Evolutionary conservation across 2,113 vertebrate genomes (phyloP), one percentile per base, ranked within the genome.

Genomic region (Chloebia gouldiae): DNA sequence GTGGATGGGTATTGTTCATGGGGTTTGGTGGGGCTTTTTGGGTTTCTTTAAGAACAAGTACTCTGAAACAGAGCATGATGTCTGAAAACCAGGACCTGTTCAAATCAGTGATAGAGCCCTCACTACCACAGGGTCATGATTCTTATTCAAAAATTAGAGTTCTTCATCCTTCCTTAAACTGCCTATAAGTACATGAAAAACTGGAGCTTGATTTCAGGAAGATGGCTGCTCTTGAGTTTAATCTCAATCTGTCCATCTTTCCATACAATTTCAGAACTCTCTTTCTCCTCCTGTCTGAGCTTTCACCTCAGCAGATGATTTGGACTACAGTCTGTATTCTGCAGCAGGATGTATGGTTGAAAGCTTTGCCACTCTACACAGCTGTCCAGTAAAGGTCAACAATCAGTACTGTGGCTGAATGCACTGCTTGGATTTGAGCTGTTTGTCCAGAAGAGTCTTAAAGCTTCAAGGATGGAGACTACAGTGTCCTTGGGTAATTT

Each of bases 21-120:
- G 7, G 8, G 5, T 59, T 70, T 66, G 4, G 13, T 15, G 20
- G 5, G 0, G 1, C 1, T 2, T 44, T 53, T 39, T 11, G 15
- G 7, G 2, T 68, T 84, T 64, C 10, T 59, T 56, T 63, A 44
- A 44, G 12, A 60, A 15, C 2, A 53, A 76, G 2, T 59, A 30
- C 10, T 65, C 8, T 37, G 13, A 64, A 68, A 71, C 8, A 80
- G 12, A 44, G 15, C 9, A 37, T 14, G 9, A 49, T 53, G 20
- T 7, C 7, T 86, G 37, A 77, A 77, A 90, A 56, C 15, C 33
- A 65, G 18, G 18, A 35, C 11, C 8, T 11, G 3, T 63, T 85
- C n/a, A 75, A 78, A 71, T 33, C 13, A 4, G 6, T 70, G 4
- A 51, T 10, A 53, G 65, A 84, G 3, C 13, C 35, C 6, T 69